Percentiles rank a stretch among this genome's conserved stretches.
These are phyloP conservation scores for Rhizomys pruinosus DNA, from an alignment of 2,113 vertebrate species.

Conservation along the genomic window DNA sequence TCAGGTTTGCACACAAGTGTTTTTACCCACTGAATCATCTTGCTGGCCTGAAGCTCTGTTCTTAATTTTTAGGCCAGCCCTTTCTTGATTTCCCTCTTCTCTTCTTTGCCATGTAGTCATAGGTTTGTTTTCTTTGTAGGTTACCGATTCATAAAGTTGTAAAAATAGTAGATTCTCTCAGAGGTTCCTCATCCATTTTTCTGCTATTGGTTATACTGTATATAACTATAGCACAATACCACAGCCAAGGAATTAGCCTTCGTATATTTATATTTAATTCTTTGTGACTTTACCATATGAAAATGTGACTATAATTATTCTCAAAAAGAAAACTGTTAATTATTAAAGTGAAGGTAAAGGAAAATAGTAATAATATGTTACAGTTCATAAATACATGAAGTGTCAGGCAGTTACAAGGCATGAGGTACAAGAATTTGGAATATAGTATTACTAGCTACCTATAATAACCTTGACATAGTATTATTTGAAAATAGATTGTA, in stretches of 20 bases:
- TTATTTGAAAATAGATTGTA: background rate
- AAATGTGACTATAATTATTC: conserved; percentile 17
- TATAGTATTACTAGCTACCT: background rate
- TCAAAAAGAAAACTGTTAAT: conserved; percentile 19
- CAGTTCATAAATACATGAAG: background rate
- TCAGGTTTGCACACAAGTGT: no score
- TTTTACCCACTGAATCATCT: background rate
- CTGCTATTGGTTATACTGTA: background rate
- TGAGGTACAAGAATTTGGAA: background rate
- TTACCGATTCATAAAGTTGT: background rate
- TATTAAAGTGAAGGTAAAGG: conserved; percentile 4
- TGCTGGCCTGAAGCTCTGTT: background rate
- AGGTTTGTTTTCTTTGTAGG: background rate
- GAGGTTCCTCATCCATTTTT: background rate
- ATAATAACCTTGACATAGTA: background rate
- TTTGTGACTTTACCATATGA: conserved; percentile 24
- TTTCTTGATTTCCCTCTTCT: background rate
- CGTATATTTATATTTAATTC: background rate
- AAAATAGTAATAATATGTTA: background rate
- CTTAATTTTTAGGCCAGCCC: background rate
- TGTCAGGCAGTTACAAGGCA: background rate
- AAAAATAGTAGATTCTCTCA: background rate
- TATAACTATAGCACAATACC: background rate
- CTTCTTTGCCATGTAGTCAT: background rate
- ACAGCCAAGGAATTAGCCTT: background rate